Base-by-base conservation (phyloP, 2,113 vertebrate species). In the Pontoporia blainvillei region DNA sequence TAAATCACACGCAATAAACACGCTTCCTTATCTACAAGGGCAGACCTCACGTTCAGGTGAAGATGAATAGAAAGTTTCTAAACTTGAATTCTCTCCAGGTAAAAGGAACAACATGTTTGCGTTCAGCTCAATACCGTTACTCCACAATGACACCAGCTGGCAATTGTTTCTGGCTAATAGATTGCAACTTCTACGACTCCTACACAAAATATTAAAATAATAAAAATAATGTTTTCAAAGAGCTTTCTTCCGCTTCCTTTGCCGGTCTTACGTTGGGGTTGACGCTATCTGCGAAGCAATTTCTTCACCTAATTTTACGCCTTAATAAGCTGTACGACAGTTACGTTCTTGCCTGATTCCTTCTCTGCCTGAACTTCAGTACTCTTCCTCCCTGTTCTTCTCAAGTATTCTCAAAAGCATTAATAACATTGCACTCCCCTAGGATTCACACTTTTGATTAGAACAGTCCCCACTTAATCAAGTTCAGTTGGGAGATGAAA, bases 121-220 rank as follows among this genome's bases (percentile, higher is more conserved):
- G 85, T 97, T 90, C 76, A 86, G 95, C 91, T 84, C 95, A 52
- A 78, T 52, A 36, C 41, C 86, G 94, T 96, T 95, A 93, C 96
- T 95, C 93, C 54, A 94, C 0, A 34, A 97, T 97, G 98, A 97
- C 95, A 97, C 97, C 96, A 97, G 96, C 98, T 96, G 98, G 96
- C 95, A 96, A 96, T 94, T 98, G 97, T 96, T 97, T 94, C 96
- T 85, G 86, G 86, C 94, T 96, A 96, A 98, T 96, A 98, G 97
- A 97, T 96, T 97, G 97, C 90, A 97, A 90, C 79, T 94, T 97
- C 95, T 93, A 93, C 49, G 69, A 97, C 94, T 97, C 95, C 97
- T 88, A 96, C 95, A 97, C 92, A 96, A 98, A 97, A 97, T 96
- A 98, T 98, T 97, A 98, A 98, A 98, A 97, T 97, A 98, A 97